A percentile compares a stretch with the other conserved stretches of the same genome.
phyloP scores from a whole-genome alignment of 2,797 vertebrate species.

The Sciurus vulgaris region DNA sequence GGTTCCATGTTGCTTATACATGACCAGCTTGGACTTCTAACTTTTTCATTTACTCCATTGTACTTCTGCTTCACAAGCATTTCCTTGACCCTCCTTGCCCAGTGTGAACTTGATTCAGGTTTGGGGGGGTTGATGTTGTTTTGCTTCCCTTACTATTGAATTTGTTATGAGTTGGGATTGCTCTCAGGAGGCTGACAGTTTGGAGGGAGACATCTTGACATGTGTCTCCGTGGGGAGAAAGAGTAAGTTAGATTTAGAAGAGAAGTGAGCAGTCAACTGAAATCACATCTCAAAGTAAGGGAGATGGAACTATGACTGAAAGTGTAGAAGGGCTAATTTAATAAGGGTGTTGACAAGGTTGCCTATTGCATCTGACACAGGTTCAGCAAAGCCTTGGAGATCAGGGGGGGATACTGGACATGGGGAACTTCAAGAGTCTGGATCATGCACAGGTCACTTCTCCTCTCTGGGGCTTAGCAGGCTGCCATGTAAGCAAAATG shows the following conservation, averaged over 20 bases:
- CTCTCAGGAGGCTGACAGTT: background rate
- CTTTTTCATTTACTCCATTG: background rate
- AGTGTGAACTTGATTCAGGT: background rate
- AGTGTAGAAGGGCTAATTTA: background rate
- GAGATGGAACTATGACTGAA: background rate
- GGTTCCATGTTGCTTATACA: background rate
- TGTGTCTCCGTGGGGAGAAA: background rate
- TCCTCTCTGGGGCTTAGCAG: background rate
- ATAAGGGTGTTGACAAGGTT: background rate
- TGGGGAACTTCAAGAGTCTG: background rate
- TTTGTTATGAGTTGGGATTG: background rate
- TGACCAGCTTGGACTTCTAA: too few relatives aligned
- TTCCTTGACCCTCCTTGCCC: background rate
- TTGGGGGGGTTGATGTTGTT: background rate
- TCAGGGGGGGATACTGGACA: background rate
- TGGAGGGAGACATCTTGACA: background rate
- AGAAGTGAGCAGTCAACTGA: background rate
- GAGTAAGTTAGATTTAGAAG: background rate
- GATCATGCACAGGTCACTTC: background rate
- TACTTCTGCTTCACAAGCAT: background rate
- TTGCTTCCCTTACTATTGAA: background rate
- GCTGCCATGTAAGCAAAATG: background rate
- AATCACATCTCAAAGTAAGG: background rate
- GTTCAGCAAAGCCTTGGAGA: background rate
- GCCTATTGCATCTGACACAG: fast-evolving